A percentile compares a stretch with the other conserved stretches of the same genome.
Conservation (phyloP, 2,888 invertebrate genomes). For the Girardia tigrina region DNA sequence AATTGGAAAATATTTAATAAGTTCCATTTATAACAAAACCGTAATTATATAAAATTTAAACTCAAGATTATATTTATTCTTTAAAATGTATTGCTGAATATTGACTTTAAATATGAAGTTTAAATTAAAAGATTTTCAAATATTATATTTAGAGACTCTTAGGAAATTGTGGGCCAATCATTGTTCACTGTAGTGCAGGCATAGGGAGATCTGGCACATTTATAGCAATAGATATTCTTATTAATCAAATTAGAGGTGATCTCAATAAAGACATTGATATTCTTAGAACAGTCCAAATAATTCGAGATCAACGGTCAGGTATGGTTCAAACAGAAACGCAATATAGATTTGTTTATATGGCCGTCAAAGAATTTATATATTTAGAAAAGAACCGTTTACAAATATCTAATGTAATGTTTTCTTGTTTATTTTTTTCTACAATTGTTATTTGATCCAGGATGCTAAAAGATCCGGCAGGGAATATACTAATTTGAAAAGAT, state of each 20-base stretch:
- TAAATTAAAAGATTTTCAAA: too few species aligned
- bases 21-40: too few species aligned
- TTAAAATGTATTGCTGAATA: too few species aligned
- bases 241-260: slow-evolving; percentile 84
- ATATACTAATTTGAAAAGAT: slow-evolving; percentile 27
- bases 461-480: slow-evolving; percentile 25
- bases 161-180: slow-evolving; percentile 58
- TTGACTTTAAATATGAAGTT: too few species aligned
- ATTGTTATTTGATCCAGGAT: background rate
- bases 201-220: slow-evolving; percentile 96
- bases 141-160: background rate
- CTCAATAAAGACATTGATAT: slow-evolving; percentile 94
- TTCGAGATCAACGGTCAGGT: slow-evolving; percentile 85
- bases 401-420: background rate
- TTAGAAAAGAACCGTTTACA: slow-evolving; percentile 20
- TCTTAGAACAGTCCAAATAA: slow-evolving; percentile 87
- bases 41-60: too few species aligned
- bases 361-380: slow-evolving; percentile 46
- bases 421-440: background rate
- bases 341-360: slow-evolving; percentile 96
- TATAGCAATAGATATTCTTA: slow-evolving; percentile 92
- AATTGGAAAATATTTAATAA: too few species aligned
- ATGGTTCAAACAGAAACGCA: slow-evolving; percentile 99
- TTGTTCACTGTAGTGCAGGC: slow-evolving; percentile 68
- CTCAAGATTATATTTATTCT: too few species aligned